phyloP scores from a whole-genome alignment of 2,797 vertebrate species.

The Champsocephalus gunnari region DNA sequence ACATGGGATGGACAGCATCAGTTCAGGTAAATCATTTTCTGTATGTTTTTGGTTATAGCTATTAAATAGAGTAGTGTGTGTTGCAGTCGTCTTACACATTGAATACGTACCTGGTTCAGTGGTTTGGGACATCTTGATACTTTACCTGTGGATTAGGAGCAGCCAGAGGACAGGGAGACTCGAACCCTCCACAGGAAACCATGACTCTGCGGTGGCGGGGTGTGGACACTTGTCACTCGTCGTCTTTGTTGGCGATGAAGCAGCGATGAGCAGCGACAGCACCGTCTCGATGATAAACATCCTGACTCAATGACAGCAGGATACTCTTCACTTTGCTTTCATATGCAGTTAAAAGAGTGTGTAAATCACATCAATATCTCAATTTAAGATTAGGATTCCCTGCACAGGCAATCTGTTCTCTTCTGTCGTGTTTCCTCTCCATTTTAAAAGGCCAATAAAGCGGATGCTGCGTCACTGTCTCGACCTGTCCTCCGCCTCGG shows the following conservation, averaged over 20 bases:
- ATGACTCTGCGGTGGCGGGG: background rate
- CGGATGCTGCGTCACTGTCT: slow-evolving; percentile 32
- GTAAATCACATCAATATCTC: slow-evolving; percentile 50
- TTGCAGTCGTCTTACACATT: slow-evolving; percentile 2
- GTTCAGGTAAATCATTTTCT: background rate
- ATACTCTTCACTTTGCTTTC: slow-evolving; percentile 48
- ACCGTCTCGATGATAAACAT: slow-evolving; percentile 26
- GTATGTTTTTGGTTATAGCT: background rate
- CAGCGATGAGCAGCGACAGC: slow-evolving; percentile 13
- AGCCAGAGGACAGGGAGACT: slow-evolving; percentile 1
- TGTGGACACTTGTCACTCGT: slow-evolving; percentile 1
- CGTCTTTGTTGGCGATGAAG: slow-evolving; percentile 29
- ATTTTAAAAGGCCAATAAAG: slow-evolving; percentile 64
- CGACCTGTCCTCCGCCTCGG: slow-evolving; percentile 40
- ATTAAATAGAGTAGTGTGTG: background rate
- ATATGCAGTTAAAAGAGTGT: slow-evolving; percentile 46
- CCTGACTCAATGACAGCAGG: slow-evolving; percentile 44
- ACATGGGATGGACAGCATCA: no score
- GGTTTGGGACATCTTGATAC: slow-evolving; percentile 46
- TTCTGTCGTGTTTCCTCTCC: slow-evolving; percentile 76
- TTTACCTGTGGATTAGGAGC: slow-evolving; percentile 59
- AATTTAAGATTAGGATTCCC: slow-evolving; percentile 44
- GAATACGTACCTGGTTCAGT: slow-evolving; percentile 59
- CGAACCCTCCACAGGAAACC: slow-evolving; percentile 36
- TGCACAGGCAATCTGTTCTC: slow-evolving; percentile 40